Evolutionary conservation across 2,113 vertebrate species (phyloP).

Genomic region (Xiphorhynchus elegans): DNA sequence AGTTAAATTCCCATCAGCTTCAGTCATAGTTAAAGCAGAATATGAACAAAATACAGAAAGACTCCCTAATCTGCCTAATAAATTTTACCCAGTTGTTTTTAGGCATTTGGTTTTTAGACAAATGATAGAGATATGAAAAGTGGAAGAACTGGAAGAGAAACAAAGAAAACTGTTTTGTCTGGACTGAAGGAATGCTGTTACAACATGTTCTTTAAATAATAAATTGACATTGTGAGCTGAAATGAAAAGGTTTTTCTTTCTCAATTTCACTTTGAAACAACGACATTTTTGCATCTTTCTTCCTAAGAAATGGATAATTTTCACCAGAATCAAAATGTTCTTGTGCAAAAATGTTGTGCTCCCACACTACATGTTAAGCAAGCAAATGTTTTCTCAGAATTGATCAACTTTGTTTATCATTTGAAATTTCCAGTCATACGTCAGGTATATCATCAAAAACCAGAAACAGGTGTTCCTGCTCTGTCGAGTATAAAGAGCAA

Average conservation of each 20-base stretch:
- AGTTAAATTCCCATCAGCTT: slow-evolving; percentile 12
- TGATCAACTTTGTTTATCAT: background rate
- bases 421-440: background rate
- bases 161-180: slow-evolving; percentile 39
- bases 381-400: background rate
- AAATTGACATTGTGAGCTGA: background rate
- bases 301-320: background rate
- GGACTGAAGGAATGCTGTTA: background rate
- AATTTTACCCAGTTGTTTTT: background rate
- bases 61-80: background rate
- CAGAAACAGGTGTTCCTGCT: background rate
- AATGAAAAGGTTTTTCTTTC: slow-evolving; percentile 21
- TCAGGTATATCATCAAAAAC: background rate
- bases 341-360: background rate
- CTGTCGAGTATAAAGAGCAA: background rate
- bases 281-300: background rate
- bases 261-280: background rate
- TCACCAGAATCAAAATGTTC: background rate
- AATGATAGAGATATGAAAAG: background rate
- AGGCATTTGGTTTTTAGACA: background rate
- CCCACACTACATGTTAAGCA: background rate
- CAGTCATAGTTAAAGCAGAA: background rate
- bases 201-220: background rate
- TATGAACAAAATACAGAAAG: slow-evolving; percentile 28
- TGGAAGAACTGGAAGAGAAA: slow-evolving; percentile 3